Evolutionary conservation across 2,888 invertebrate genomes (phyloP), one percentile per base, ranked within the genome.

Genomic region (Drosophila barbarae): DNA sequence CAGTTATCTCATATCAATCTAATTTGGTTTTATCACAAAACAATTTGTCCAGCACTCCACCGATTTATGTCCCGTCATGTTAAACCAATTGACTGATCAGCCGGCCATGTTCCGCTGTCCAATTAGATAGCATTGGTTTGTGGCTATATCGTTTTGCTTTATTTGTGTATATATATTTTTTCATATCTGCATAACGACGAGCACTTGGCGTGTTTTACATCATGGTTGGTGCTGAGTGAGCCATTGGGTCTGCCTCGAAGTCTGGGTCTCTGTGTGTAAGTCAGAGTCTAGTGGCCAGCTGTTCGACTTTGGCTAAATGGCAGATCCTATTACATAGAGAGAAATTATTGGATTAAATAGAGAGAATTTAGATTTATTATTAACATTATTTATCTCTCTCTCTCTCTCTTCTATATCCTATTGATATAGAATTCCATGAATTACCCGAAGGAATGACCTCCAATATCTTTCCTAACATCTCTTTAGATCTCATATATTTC

Each of bases 11-110:
- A 32, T 52, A 61, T 52, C 51, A 53, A 64, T 61, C 63, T 21
- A 10, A 21, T 35, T 39, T 8, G 55, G 44, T 60, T 63, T 79
- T 79, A 80, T 83, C 77, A 66, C 64, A 69, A 71, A 80, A 49
- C 74, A 69, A 59, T 73, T 73, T 53, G 57, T 44, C 41, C 42
- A 35, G 38, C 44, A 59, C 63, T 57, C 56, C 13, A 10, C 10
- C 46, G 61, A 73, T 66, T 66, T 63, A 61, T 72, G 64, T 58
- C 68, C 68, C 67, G 70, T 79, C 69, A 67, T 51, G 50, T 55
- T 60, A 47, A 23, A 26, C 53, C 35, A 60, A 65, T 67, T 38
- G 58, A 9, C 28, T 50, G 51, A 47, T 39, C 57, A 41, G 56
- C 46, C 51, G n/a, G 38, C 26, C 61, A 61, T 61, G 51, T 59